A percentile compares a stretch with the other conserved stretches of the same genome.
phyloP scores from a whole-genome alignment of 2,113 vertebrate species.

The Mustelus asterias region DNA sequence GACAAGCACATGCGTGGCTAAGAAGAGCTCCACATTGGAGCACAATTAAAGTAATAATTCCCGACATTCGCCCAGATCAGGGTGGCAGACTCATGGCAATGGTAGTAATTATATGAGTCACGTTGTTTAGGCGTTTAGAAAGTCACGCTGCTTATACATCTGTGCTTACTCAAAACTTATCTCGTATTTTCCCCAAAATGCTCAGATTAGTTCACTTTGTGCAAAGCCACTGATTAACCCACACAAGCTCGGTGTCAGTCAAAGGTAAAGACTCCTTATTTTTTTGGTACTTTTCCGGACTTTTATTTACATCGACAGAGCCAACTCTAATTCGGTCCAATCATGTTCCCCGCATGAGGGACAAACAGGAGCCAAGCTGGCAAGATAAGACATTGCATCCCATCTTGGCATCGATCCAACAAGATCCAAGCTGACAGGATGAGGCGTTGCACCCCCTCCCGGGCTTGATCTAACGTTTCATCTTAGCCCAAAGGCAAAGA shows the following conservation, averaged over 20 bases:
- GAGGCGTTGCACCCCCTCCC: too few relatives aligned
- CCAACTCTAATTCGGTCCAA: too few relatives aligned
- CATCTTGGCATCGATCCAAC: too few relatives aligned
- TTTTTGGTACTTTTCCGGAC: too few relatives aligned
- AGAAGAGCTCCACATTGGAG: background rate
- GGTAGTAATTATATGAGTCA: background rate
- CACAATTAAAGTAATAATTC: background rate
- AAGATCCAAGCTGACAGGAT: too few relatives aligned
- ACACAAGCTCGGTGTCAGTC: background rate
- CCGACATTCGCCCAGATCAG: background rate
- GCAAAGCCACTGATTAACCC: background rate
- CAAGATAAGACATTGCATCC: too few relatives aligned
- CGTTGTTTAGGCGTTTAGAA: background rate
- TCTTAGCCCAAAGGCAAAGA: too few relatives aligned
- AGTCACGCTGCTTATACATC: background rate
- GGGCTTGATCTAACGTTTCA: too few relatives aligned
- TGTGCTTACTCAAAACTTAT: background rate
- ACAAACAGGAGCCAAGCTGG: too few relatives aligned
- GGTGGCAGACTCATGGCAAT: background rate
- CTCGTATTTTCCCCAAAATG: background rate
- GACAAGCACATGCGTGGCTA: background rate
- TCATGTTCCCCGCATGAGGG: too few relatives aligned
- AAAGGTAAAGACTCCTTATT: background rate
- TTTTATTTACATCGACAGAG: too few relatives aligned
- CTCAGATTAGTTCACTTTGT: background rate